These are phyloP conservation scores for Halcyon leucocephala DNA, from an alignment of 2,797 vertebrate species.

Conservation along the genomic window DNA sequence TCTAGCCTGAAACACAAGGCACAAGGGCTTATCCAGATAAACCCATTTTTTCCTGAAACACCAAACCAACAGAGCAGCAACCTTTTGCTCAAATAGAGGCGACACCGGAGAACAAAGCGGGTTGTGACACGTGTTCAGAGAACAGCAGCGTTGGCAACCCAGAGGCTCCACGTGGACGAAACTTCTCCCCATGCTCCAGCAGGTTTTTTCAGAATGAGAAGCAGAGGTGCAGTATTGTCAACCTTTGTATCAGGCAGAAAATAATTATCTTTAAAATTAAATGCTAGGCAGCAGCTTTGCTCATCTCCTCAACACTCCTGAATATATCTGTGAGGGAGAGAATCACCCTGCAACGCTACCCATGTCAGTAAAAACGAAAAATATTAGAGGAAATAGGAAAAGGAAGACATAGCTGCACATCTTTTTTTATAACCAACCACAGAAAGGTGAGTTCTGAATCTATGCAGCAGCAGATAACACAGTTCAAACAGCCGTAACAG, in stretches of 20 bases:
- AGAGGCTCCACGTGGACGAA: neutral
- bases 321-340: neutral
- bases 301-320: neutral
- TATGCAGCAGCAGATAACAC: neutral
- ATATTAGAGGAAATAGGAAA: neutral
- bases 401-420: accelerated
- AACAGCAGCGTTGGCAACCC: neutral
- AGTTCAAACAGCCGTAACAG: neutral
- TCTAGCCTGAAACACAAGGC: neutral
- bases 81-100: neutral
- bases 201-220: neutral
- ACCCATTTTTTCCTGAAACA: neutral
- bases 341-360: neutral
- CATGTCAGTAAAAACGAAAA: neutral
- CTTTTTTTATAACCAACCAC: neutral
- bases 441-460: neutral
- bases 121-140: neutral
- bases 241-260: neutral
- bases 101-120: neutral
- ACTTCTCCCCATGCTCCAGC: neutral
- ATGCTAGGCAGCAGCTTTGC: neutral
- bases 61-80: neutral
- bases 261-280: neutral
- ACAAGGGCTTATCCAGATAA: neutral
- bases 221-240: neutral